Base-by-base conservation (phyloP, 2,797 vertebrate genomes). In the Merluccius polli region DNA sequence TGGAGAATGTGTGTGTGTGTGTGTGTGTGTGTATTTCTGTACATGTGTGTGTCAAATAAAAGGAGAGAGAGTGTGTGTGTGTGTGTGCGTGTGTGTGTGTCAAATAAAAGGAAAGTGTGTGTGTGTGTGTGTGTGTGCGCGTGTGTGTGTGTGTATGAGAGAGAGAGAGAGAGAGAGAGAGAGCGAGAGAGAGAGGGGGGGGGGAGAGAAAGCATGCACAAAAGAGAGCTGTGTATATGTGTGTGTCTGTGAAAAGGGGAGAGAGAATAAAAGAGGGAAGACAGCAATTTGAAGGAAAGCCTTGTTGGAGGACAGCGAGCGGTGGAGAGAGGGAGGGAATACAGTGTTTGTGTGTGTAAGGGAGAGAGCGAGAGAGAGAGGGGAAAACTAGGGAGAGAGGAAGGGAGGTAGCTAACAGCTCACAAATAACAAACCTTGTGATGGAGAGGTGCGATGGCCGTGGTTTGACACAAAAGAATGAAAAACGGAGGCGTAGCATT, bases 361-460 rank as follows among this genome's bases (percentile, higher is more conserved):
- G 79, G 79, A 88, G 81, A 74, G 83, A 83, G 84, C 86, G 85
- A 87, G 44, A 48, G 44, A 11, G 11, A 48, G 11, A 48, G 44
- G 76, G 31, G 73, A 71, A 41, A 10, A 48, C 32, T 36, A 69
- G 35, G 67, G 75, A 68, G 36, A 48, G 18, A 48, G 88, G 82
- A 85, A 88, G 83, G 80, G 86, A 87, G 79, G 79, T 81, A 83
- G 85, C 89, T 86, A 83, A 84, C 89, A 84, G 77, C 63, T 41
- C 72, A 88, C 84, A 84, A 81, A 84, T 77, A 80, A 73, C 84
- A 85, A 86, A 85, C 83, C 7, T 80, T 74, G 81, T 81, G 87
- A 87, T 89, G 84, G 81, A 87, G 87, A 86, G 90, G 92, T 92
- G 89, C 92, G 88, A 91, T 93, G 90, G 93, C 87, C 68, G 77